Percentiles rank a stretch among this genome's conserved stretches.
Evolutionary conservation across 2,888 invertebrate genomes (phyloP).

Genomic region (Lingula anatina): DNA sequence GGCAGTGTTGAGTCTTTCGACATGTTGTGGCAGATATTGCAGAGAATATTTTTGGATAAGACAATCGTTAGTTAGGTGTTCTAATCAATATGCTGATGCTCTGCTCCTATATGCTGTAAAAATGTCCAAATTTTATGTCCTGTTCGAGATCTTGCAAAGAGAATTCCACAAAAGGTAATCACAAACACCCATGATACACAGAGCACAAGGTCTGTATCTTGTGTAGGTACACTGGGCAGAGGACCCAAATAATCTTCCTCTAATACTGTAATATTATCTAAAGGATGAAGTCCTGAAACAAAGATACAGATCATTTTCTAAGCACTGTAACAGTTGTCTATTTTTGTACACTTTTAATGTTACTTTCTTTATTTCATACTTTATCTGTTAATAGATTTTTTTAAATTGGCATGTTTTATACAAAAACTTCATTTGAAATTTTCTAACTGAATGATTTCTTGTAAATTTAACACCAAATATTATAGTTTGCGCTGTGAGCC

Average conservation of each 20-base stretch:
- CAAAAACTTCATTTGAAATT: too few species aligned
- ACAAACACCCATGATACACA: constrained; percentile 83
- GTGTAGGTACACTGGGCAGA: constrained; percentile 69
- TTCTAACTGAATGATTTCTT: too few species aligned
- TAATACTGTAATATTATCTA: constrained; percentile 15
- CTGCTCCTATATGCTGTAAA: constrained; percentile 35
- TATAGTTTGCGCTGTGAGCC: too few species aligned
- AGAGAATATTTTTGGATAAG: too few species aligned
- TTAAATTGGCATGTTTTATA: neutral
- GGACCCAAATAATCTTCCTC: constrained; percentile 60
- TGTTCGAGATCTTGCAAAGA: constrained; percentile 29
- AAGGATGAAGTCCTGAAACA: neutral
- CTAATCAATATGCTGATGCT: constrained; percentile 39
- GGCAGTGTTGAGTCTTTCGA: too few species aligned
- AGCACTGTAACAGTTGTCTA: neutral
- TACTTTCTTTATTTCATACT: neutral
- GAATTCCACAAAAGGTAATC: constrained; percentile 46
- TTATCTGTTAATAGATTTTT: neutral
- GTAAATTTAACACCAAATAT: too few species aligned
- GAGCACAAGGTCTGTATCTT: constrained; percentile 75
- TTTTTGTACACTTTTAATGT: too few species aligned
- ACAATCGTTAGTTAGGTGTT: too few species aligned
- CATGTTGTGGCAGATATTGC: too few species aligned
- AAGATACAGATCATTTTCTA: neutral
- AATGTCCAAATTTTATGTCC: constrained; percentile 35